Conservation (phyloP, 2,797 vertebrate genomes). For the Lerista edwardsae region DNA sequence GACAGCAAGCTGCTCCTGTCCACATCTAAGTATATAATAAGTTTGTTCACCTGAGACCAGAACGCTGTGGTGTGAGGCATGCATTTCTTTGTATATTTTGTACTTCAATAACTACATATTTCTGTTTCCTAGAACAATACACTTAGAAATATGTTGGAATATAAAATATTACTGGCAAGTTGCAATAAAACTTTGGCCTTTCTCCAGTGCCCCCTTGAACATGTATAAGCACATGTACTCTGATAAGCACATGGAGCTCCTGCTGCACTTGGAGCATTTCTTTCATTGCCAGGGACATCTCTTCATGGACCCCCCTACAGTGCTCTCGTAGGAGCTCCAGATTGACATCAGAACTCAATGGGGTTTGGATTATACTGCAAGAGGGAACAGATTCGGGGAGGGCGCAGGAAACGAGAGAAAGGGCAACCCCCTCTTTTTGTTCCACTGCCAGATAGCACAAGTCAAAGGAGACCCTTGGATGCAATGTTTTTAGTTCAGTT, state of each 20-base stretch:
- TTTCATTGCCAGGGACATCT: background rate
- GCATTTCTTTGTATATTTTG: too few species aligned
- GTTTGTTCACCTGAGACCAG: background rate
- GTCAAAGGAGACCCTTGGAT: too few species aligned
- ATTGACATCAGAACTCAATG: background rate
- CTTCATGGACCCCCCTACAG: background rate
- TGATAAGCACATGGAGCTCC: too few species aligned
- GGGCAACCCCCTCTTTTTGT: too few species aligned
- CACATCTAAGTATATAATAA: background rate
- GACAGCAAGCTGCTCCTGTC: too few species aligned
- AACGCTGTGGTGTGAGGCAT: background rate
- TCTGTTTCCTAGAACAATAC: background rate
- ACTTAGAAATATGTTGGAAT: background rate
- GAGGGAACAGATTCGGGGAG: too few species aligned
- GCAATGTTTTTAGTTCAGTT: background rate
- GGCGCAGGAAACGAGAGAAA: too few species aligned
- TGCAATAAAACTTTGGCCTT: background rate
- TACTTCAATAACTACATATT: background rate
- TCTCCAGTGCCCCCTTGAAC: background rate
- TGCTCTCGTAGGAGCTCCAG: background rate
- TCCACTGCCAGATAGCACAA: too few species aligned
- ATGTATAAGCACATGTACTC: too few species aligned
- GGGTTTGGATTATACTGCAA: background rate
- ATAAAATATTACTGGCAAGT: background rate
- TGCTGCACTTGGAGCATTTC: background rate